These are phyloP conservation scores for Telmatherina bonti DNA, from an alignment of 2,797 vertebrate species.

Conservation along the genomic window DNA sequence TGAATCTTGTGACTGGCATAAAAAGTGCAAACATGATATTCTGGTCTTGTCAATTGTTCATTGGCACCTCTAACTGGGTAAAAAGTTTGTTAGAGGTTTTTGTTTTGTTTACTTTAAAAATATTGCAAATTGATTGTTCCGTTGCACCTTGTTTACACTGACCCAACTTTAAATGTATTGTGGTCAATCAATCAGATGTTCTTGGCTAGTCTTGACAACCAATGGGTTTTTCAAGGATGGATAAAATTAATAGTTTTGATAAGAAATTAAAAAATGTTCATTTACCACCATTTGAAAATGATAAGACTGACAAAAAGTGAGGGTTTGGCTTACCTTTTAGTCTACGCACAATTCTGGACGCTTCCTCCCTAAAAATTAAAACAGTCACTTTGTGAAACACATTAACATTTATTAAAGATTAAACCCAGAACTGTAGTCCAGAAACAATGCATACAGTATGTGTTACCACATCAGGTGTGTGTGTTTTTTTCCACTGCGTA, in stretches of 20 bases:
- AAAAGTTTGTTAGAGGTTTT: not conserved
- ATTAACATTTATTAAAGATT: not conserved
- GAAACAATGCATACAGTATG: not conserved
- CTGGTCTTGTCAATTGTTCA: not conserved
- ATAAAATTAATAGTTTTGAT: too few species aligned
- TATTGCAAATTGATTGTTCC: not conserved
- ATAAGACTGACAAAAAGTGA: not conserved
- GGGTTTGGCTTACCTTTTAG: conserved; percentile 72
- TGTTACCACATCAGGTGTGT: not conserved
- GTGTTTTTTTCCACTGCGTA: conserved; percentile 30
- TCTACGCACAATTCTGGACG: conserved; percentile 56
- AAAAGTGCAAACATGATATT: not conserved
- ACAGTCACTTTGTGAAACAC: not conserved
- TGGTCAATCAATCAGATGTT: too few species aligned
- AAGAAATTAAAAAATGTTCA: not conserved
- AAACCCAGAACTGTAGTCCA: not conserved
- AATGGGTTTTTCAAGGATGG: too few species aligned
- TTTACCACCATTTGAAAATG: not conserved
- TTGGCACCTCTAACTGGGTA: not conserved
- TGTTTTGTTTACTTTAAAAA: not conserved
- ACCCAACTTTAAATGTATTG: not conserved
- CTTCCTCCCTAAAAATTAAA: conserved; percentile 64
- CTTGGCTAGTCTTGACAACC: too few species aligned
- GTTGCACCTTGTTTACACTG: not conserved
- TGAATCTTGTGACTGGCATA: not conserved